These are phyloP conservation scores for Halcyon senegalensis DNA, from an alignment of 2,113 vertebrate genomes.

Conservation along the genomic window DNA sequence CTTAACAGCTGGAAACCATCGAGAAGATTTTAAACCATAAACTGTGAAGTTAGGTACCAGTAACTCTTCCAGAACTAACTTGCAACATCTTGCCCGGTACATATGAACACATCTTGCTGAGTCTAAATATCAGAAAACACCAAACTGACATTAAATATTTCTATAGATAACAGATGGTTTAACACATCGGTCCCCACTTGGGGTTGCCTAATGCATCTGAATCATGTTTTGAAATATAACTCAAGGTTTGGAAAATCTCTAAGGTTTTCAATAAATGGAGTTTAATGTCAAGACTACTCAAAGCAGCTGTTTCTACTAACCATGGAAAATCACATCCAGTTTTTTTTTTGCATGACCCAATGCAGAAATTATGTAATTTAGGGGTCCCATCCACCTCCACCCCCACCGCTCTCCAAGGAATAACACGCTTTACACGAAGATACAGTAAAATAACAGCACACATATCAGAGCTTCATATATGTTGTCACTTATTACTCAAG, in stretches of 20 bases:
- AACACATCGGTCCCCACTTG: conserved; percentile 42
- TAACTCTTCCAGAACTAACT: background rate
- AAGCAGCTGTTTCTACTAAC: conserved; percentile 63
- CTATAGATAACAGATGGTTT: conserved; percentile 62
- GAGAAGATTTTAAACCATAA: background rate
- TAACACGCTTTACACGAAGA: background rate
- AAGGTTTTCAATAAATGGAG: conserved; percentile 53
- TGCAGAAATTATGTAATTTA: conserved; percentile 43
- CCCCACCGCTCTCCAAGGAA: background rate
- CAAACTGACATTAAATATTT: conserved; percentile 42
- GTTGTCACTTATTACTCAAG: background rate
- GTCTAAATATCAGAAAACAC: conserved; percentile 24
- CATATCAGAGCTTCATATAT: background rate
- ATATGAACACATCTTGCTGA: background rate
- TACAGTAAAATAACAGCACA: background rate
- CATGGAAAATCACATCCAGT: conserved; percentile 23
- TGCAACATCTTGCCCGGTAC: background rate
- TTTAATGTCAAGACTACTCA: conserved; percentile 63
- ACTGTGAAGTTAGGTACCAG: background rate
- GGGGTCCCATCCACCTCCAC: background rate
- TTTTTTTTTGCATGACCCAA: conserved; percentile 18
- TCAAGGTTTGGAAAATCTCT: conserved; percentile 52
- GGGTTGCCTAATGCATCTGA: conserved; percentile 48
- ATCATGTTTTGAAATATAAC: conserved; percentile 43
- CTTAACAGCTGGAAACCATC: conserved; percentile 6